A percentile compares a stretch with the other conserved stretches of the same genome.
Conservation (phyloP, 2,113 vertebrate species). For the Platichthys flesus region DNA sequence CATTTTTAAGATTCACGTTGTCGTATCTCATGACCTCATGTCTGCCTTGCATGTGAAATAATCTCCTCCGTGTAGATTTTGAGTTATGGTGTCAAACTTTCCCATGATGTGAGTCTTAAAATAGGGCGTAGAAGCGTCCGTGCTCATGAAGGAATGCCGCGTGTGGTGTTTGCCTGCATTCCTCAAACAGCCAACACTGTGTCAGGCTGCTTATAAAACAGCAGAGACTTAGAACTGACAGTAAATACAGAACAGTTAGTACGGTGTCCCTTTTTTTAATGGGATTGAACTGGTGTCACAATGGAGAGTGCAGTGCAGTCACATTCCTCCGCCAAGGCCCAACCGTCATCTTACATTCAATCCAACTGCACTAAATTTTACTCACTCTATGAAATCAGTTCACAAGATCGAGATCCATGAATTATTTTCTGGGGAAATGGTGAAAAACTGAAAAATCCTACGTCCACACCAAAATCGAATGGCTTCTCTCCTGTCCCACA, state of each 20-base stretch:
- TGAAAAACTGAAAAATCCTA: too few species aligned
- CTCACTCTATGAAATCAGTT: too few species aligned
- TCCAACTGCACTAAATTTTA: too few species aligned
- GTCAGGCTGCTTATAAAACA: slow-evolving; percentile 20
- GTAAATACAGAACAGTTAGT: slow-evolving; percentile 4
- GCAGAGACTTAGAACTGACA: slow-evolving; percentile 14
- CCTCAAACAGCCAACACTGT: slow-evolving; percentile 41
- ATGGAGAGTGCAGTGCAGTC: background rate
- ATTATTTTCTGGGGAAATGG: too few species aligned
- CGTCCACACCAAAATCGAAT: too few species aligned
- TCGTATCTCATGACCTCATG: background rate
- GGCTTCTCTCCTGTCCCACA: too few species aligned
- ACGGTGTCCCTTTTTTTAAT: slow-evolving; percentile 3
- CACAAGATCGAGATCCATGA: too few species aligned
- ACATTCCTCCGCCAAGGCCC: too few species aligned
- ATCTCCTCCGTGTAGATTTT: rapidly evolving
- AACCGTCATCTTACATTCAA: too few species aligned
- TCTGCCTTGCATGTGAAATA: background rate
- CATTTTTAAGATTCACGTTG: too few species aligned
- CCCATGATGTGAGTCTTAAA: slow-evolving; percentile 38
- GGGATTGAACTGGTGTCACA: background rate
- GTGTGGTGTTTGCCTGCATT: slow-evolving; percentile 76
- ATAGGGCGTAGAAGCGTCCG: background rate
- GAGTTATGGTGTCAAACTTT: background rate
- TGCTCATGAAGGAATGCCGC: slow-evolving; percentile 68